Evolutionary conservation across 2,797 vertebrate species (phyloP), one percentile per base, ranked within the genome.

Genomic region (Oreochromis grahami): DNA sequence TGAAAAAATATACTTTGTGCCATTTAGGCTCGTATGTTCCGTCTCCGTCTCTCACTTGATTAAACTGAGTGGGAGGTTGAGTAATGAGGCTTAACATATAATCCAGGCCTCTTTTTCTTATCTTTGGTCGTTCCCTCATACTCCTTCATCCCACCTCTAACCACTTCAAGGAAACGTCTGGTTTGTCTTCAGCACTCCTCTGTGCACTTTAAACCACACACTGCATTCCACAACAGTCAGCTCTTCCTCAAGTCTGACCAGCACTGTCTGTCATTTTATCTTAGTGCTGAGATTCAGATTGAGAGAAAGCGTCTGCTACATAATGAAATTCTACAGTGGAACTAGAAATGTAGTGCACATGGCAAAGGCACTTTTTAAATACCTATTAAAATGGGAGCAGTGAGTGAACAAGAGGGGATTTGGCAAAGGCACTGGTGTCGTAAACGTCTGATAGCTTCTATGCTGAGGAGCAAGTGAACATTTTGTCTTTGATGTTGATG

Each of bases 31-130:
- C 78, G 60, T 72, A 76, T 85, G 84, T 85, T 90, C 60, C 86
- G 80, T 52, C 41, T 80, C 41, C 36, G 3, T 85, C 51, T 81
- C n/a, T 52, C 48, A 84, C 65, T 86, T 89, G 65, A 85, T 86
- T 81, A 84, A 87, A 86, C 36, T 41, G 77, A 84, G 86, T 88
- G 85, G 90, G 85, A 78, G 89, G 86, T 82, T 88, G 89, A 91
- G 86, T 83, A 81, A 88, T 82, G 83, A 90, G 43, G 85, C 65
- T 88, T 81, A 87, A 80, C 60, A 50, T 50, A 15, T 88, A 91
- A 90, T 92, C 85, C 88, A 89, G 87, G 43, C 86, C 82, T 84
- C 76, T 81, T 63, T 81, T 79, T 60, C 84, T 94, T 91, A 92
- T 93, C 92, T 87, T 36, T 65, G 65, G 34, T 74, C 82, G 55